These are phyloP conservation scores for Brachypalpus laphriformis DNA, from an alignment of 2,888 invertebrate genomes.

Conservation along the genomic window DNA sequence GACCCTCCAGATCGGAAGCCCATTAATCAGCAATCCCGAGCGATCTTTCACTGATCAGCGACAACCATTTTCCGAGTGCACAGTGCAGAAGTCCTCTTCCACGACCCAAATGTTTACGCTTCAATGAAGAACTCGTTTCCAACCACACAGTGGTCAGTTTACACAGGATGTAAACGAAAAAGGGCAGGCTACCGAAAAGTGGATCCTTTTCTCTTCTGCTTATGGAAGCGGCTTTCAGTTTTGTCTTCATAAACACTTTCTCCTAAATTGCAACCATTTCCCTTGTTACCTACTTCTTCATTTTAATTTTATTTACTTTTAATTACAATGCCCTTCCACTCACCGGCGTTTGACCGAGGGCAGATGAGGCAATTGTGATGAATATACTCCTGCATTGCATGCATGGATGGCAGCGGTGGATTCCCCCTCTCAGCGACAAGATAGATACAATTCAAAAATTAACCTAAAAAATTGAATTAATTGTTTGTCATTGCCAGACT, in stretches of 20 bases:
- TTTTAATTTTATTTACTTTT: constrained; percentile 29
- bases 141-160: constrained; percentile 23
- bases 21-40: constrained; percentile 23
- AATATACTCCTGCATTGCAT: constrained; percentile 2
- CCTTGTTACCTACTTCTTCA: constrained; percentile 12
- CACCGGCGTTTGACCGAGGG: not conserved
- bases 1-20: constrained; percentile 18
- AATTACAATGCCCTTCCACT: not conserved
- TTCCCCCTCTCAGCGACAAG: no score
- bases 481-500: constrained; percentile 46
- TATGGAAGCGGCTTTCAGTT: not conserved
- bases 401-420: not conserved
- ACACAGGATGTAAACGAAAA: constrained; percentile 59
- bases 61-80: not conserved
- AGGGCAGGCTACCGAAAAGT: constrained; percentile 16
- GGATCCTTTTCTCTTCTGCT: constrained; percentile 6
- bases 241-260: constrained; percentile 26
- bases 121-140: constrained; percentile 34
- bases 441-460: constrained; percentile 40
- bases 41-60: constrained; percentile 4
- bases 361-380: not conserved
- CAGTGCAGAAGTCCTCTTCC: constrained; percentile 1
- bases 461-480: constrained; percentile 65
- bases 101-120: constrained; percentile 13
- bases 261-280: not conserved